phyloP scores from a whole-genome alignment of 2,888 invertebrate species.

The Catocala fraxini region DNA sequence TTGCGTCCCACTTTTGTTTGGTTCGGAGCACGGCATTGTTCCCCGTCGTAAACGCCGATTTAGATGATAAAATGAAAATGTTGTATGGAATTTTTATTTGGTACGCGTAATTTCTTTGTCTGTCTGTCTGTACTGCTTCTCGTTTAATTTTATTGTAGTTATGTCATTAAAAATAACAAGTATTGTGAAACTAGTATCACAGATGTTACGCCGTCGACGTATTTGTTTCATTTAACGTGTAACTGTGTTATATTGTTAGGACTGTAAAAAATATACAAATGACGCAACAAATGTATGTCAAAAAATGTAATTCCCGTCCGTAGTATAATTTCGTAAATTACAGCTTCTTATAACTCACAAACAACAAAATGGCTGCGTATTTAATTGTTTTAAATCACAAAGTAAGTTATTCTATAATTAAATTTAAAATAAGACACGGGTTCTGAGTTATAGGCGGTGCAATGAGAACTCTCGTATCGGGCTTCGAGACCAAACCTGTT shows the following conservation, averaged over 20 bases:
- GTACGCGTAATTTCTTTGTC: conserved; percentile 69
- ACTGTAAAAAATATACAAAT: conserved; percentile 5
- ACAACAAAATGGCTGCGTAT: conserved; percentile 27
- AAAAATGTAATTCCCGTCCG: neutral
- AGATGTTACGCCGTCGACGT: conserved; percentile 36
- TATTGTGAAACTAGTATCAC: conserved; percentile 45
- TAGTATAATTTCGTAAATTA: conserved; percentile 27
- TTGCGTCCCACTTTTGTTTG: conserved; percentile 87
- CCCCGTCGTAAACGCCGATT: conserved; percentile 86
- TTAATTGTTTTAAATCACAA: conserved; percentile 54
- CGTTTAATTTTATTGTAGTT: conserved; percentile 59
- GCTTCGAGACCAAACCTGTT: conserved; percentile 74
- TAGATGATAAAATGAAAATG: conserved; percentile 87
- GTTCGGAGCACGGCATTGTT: conserved; percentile 85
- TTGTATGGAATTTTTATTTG: conserved; percentile 79
- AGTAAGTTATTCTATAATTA: conserved; percentile 60
- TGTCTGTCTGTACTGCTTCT: conserved; percentile 54
- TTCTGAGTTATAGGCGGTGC: conserved; percentile 56
- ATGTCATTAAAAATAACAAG: conserved; percentile 58
- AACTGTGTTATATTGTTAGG: conserved; percentile 25
- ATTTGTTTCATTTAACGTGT: conserved; percentile 24
- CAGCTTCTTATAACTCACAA: conserved; percentile 26
- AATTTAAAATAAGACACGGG: conserved; percentile 60
- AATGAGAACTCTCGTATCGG: conserved; percentile 53
- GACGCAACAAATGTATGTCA: conserved; percentile 1